Evolutionary conservation across 1,140 invertebrate species (phyloP).

Genomic region (Stegodyphus dumicola): DNA sequence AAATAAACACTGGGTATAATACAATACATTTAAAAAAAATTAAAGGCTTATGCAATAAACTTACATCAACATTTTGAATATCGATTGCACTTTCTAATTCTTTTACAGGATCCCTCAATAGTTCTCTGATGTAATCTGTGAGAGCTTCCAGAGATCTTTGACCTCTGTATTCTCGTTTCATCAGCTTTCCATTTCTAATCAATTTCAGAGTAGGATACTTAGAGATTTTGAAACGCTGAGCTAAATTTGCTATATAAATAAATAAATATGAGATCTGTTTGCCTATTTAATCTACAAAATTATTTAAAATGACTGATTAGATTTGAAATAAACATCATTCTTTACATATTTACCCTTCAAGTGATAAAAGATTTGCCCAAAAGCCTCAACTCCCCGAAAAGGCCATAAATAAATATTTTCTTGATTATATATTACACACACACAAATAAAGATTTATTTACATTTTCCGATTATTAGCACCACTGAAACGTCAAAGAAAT

Average conservation of each 20-base stretch:
- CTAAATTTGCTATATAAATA: slow-evolving; percentile 75
- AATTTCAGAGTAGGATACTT: slow-evolving; percentile 99
- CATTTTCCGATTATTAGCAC: too few species aligned
- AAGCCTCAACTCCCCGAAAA: too few species aligned
- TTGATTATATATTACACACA: too few species aligned
- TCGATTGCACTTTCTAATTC: slow-evolving; percentile 82
- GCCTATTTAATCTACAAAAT: slow-evolving; percentile 32
- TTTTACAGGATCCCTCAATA: slow-evolving; percentile 89
- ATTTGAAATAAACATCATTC: neutral
- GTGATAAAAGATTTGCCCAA: too few species aligned
- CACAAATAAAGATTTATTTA: too few species aligned
- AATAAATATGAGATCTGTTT: slow-evolving; percentile 18
- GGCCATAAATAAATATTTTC: too few species aligned
- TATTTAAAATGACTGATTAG: slow-evolving; percentile 5
- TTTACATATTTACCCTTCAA: neutral
- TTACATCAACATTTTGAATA: slow-evolving; percentile 80
- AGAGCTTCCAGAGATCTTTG: slow-evolving; percentile 87
- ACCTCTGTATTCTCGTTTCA: slow-evolving; percentile 95
- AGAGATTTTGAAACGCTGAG: slow-evolving; percentile 91
- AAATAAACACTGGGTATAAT: too few species aligned
- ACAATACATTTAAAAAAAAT: too few species aligned
- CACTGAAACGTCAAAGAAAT: too few species aligned
- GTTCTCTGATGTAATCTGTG: slow-evolving; percentile 84
- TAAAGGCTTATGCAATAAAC: slow-evolving; percentile 57
- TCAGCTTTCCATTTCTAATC: slow-evolving; percentile 91